Conservation (phyloP, 2,113 vertebrate species). For the Trematocara zebra region DNA sequence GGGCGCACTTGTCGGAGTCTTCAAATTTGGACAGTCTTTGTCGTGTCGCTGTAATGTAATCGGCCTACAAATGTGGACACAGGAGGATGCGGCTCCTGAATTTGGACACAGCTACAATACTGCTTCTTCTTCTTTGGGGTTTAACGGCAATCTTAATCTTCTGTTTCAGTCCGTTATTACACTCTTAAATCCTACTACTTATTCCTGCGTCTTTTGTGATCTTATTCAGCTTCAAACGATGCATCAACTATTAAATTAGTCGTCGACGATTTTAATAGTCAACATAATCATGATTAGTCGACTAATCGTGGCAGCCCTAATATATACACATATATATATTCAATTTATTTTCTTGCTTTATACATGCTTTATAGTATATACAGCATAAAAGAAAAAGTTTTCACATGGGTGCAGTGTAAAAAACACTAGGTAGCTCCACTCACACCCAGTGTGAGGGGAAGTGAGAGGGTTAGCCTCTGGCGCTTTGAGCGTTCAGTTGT, state of each 20-base stretch:
- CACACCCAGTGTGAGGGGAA: not conserved
- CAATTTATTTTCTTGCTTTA: not conserved
- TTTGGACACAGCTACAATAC: too few species aligned
- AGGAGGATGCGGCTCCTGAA: too few species aligned
- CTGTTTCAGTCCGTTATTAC: not conserved
- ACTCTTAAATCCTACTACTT: not conserved
- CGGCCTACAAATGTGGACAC: rapidly evolving
- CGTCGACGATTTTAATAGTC: not conserved
- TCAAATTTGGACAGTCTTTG: not conserved
- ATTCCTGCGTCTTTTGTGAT: not conserved
- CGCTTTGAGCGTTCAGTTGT: not conserved
- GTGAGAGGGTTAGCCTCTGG: not conserved
- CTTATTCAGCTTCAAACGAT: not conserved
- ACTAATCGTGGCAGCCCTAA: not conserved
- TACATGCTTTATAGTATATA: not conserved
- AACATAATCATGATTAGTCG: not conserved
- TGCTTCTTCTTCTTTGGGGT: rapidly evolving
- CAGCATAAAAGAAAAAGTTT: not conserved
- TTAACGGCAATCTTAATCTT: not conserved
- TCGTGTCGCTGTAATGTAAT: rapidly evolving
- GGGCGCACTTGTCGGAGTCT: not conserved
- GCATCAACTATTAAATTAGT: rapidly evolving
- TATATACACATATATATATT: not conserved
- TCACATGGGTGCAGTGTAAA: not conserved
- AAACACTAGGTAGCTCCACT: not conserved